These are phyloP conservation scores for Xestia sexstrigata DNA, from an alignment of 2,888 invertebrate genomes.

Conservation along the genomic window DNA sequence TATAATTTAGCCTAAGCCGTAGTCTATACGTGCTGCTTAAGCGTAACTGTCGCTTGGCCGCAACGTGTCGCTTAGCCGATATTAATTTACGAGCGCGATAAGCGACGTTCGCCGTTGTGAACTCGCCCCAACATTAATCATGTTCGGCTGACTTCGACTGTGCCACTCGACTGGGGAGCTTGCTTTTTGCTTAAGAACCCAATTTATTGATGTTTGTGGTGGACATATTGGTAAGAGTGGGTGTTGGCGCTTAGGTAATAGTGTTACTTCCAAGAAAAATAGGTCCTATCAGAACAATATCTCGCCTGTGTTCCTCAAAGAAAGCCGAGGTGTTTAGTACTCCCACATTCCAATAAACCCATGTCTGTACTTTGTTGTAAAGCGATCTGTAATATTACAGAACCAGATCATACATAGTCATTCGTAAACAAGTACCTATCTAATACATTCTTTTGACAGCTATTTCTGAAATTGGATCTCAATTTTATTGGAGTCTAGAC, in stretches of 20 bases:
- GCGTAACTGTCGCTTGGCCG: conserved; percentile 21
- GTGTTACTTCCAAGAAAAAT: background rate
- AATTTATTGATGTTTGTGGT: conserved; percentile 20
- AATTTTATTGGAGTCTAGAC: conserved; percentile 35
- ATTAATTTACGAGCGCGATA: conserved; percentile 67
- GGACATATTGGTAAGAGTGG: background rate
- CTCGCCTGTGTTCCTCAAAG: background rate
- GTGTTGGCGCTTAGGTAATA: background rate
- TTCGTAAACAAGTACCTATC: conserved; percentile 1
- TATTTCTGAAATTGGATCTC: conserved; percentile 26
- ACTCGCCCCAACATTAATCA: conserved; percentile 57
- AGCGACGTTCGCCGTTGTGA: conserved; percentile 44
- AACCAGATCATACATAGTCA: conserved; percentile 22
- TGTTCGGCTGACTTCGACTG: conserved; percentile 49
- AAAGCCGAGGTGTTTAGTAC: background rate
- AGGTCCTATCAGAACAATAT: background rate
- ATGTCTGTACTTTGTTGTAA: background rate
- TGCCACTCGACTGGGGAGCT: conserved; percentile 3
- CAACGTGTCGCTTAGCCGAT: conserved; percentile 38
- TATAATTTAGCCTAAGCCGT: conserved; percentile 42
- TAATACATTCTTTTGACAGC: conserved; percentile 3
- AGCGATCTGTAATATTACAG: background rate
- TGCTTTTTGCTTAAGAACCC: conserved; percentile 50
- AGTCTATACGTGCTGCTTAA: conserved; percentile 34
- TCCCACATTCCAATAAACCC: background rate